phyloP scores from a whole-genome alignment of 1,140 invertebrate species.

The Drosophila pruinosa region DNA sequence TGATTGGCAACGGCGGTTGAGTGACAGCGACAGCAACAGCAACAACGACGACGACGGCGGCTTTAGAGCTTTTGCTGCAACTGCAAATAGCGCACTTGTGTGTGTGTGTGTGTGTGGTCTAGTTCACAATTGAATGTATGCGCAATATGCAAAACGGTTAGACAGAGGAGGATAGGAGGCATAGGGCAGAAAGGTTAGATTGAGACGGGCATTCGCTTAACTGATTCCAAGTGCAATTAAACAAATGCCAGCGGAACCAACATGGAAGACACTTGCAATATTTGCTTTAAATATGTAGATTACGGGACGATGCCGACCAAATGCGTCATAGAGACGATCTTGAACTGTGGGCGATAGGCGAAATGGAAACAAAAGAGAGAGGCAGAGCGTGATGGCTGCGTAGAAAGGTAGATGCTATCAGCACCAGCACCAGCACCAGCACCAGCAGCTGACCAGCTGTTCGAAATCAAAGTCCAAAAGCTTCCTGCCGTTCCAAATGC shows the following conservation, averaged over 20 bases:
- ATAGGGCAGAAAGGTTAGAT: not conserved
- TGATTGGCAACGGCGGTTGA: slow-evolving; percentile 34
- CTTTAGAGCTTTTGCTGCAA: slow-evolving; percentile 11
- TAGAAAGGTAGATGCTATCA: slow-evolving; percentile 8
- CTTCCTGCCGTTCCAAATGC: not conserved
- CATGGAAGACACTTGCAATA: slow-evolving; percentile 8
- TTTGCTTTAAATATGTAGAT: slow-evolving; percentile 15
- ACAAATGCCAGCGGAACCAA: not conserved
- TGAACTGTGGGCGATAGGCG: slow-evolving; percentile 21
- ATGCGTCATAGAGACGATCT: slow-evolving; percentile 34
- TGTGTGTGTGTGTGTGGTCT: slow-evolving; percentile 12
- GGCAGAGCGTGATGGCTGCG: not conserved
- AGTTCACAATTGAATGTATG: slow-evolving; percentile 36
- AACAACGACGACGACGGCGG: not conserved
- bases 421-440: not conserved
- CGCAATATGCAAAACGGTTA: slow-evolving; percentile 31
- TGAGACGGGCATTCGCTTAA: slow-evolving; percentile 16
- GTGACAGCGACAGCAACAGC: not conserved
- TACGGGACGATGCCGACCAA: slow-evolving; percentile 4
- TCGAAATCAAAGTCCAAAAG: slow-evolving; percentile 5
- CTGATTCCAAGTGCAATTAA: slow-evolving; percentile 50
- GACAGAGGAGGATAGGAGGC: not conserved
- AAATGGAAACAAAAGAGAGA: not conserved
- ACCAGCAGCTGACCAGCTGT: not conserved
- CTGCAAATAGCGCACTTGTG: slow-evolving; percentile 15